Evolutionary conservation across 1,140 invertebrate species (phyloP).

Genomic region (Trachymyrmex septentrionalis): DNA sequence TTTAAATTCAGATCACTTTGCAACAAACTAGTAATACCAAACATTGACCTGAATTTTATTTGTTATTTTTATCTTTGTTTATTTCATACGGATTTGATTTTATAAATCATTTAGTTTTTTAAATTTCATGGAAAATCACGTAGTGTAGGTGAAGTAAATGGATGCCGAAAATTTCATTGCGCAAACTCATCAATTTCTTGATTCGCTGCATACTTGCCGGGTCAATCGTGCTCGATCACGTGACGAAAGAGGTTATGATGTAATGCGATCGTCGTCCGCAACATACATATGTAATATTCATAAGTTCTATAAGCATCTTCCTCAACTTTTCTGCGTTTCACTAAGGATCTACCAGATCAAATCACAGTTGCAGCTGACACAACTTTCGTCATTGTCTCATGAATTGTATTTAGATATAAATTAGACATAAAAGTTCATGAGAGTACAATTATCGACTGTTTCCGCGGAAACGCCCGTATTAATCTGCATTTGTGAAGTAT

Average conservation of each 20-base stretch:
- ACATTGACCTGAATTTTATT: not conserved
- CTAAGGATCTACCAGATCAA: not conserved
- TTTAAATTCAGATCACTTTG: not conserved
- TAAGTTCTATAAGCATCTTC: slow-evolving; percentile 14
- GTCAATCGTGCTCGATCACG: slow-evolving; percentile 13
- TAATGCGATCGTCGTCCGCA: slow-evolving; percentile 41
- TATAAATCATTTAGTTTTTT: not conserved
- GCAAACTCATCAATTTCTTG: not conserved
- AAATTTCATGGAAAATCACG: too few species aligned
- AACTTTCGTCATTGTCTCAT: slow-evolving; percentile 41
- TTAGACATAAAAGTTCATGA: slow-evolving; percentile 11
- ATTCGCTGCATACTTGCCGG: not conserved
- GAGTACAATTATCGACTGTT: slow-evolving; percentile 27
- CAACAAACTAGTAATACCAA: not conserved
- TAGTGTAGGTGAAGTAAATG: not conserved
- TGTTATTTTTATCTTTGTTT: not conserved
- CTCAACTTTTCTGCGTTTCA: not conserved
- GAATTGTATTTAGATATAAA: slow-evolving; percentile 9
- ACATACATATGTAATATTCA: slow-evolving; percentile 38
- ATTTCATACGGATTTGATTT: not conserved
- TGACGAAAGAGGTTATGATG: slow-evolving; percentile 2
- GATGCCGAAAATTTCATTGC: slow-evolving; percentile 1
- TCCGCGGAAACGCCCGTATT: slow-evolving; percentile 25
- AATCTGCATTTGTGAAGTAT: slow-evolving; percentile 26
- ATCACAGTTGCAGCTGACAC: slow-evolving; percentile 10